Conservation (phyloP, 2,797 vertebrate genomes). For the Acropternis orthonyx region DNA sequence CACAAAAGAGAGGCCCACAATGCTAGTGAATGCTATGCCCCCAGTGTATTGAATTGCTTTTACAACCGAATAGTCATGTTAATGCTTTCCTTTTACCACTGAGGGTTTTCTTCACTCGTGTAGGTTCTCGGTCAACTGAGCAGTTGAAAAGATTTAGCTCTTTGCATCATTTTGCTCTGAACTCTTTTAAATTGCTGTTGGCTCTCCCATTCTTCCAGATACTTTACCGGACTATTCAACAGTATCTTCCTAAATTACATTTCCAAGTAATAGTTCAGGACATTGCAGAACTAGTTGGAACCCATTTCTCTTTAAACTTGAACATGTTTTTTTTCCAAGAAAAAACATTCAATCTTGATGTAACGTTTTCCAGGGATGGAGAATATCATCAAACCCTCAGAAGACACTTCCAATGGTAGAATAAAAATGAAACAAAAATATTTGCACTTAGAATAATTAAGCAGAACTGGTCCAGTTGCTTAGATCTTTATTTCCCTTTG, state of each 20-base stretch:
- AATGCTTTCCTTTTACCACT: neutral
- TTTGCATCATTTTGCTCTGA: neutral
- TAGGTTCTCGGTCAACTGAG: neutral
- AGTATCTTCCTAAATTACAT: neutral
- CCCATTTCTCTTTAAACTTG: constrained; percentile 1
- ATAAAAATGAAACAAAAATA: constrained; percentile 7
- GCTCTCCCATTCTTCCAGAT: neutral
- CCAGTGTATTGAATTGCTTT: neutral
- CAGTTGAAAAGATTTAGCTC: neutral
- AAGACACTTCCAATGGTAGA: neutral
- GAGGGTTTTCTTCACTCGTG: neutral
- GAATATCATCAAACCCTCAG: neutral
- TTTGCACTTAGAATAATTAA: neutral
- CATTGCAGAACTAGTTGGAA: neutral
- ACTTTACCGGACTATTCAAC: neutral
- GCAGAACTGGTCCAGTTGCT: neutral
- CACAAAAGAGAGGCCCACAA: neutral
- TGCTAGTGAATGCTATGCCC: neutral
- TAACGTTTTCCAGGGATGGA: neutral
- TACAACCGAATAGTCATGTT: neutral
- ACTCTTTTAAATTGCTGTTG: neutral
- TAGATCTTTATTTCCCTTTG: neutral
- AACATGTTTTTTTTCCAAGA: neutral
- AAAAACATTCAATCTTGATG: neutral
- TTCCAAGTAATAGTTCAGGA: neutral